Base-by-base conservation (phyloP, 2,113 vertebrate species). In the Xerus inauris region DNA sequence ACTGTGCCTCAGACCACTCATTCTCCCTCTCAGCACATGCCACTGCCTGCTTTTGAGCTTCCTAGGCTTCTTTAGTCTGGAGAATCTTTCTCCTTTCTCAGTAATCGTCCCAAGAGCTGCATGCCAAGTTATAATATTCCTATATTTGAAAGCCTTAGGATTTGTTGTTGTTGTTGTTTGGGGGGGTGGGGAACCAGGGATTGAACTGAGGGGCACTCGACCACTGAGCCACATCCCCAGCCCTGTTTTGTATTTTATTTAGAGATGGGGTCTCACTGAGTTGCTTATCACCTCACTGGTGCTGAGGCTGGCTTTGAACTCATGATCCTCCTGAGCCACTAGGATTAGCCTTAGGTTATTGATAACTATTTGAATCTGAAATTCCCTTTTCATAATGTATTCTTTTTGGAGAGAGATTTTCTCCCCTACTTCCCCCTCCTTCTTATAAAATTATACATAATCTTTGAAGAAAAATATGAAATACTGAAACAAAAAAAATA, bases 401-500 rank as follows among this genome's bases (percentile, higher is more conserved):
- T 75, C 65, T 92, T 89, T 73, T 8, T 30, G 79, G 40, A 73
- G 4, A 17, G 51, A 73, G 28, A 32, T 89, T 85, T 96, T 81
- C 35, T 85, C 65, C 65, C 32, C 16, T 12, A 13, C 12, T 8
- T 28, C 9, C 14, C 26, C 11, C 49, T 35, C 17, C 6, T 24
- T 40, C 35, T 88, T 81, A 42, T 81, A 86, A 69, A 95, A 59
- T 81, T 81, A 2, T 69, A 62, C 30, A n/a, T 40, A 49, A 0
- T 75, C 14, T 93, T 89, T 69, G 79, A 73, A 69, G 57, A 38
- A 89, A 85, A 81, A 90, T 62, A 89, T 28, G 14, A 86, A 76
- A 54, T 69, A 42, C 40, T 76, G 35, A 67, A 67, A 91, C 4
- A 22, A 38, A 57, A 88, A 67, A 87, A 92, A 73, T 47, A 87